Evolutionary conservation across 2,113 vertebrate species (phyloP), one percentile per base, ranked within the genome.

Genomic region (Cephalopterus ornatus): DNA sequence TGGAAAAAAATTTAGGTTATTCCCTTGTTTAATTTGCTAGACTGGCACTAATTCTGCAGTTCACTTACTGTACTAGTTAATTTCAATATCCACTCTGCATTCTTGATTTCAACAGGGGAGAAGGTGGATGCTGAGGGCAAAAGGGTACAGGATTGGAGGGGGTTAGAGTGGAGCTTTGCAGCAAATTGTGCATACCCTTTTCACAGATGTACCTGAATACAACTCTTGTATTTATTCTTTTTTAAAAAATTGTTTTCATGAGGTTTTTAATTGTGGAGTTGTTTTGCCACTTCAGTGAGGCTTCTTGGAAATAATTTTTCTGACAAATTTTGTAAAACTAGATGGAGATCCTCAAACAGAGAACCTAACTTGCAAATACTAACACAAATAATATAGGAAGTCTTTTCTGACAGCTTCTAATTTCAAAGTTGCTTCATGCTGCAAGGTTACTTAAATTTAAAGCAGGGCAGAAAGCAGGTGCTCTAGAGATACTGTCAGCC

Each of bases 21-120:
- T 97, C 95, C 96, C 96, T 90, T 96, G 95, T 93, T 97, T 97
- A 95, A 96, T 97, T 97, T 97, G 93, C 94, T 97, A 95, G 94
- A 97, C 88, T 95, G 94, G 89, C 91, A 96, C 88, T 95, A 95
- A 96, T 97, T 97, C 92, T 94, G 93, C 88, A 96, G 92, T 95
- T 97, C 93, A 95, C 90, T 97, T 94, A 95, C 96, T 94, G 90
- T 94, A 96, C 93, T 89, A 94, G 89, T 96, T 97, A 96, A 95
- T 97, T 96, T 92, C 92, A 95, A 91, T 95, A 97, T 96, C 90
- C 71, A 94, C 86, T 87, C 92, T 92, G 93, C 95, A 93, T 96
- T 97, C 90, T 93, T 91, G 82, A 96, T 95, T 97, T 94, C 95
- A 94, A 96, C 95, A 96, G 92, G 95, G 95, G 89, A 97, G 85